These are phyloP conservation scores for Leptinotarsa juncta DNA, from an alignment of 2,888 invertebrate species.

Conservation along the genomic window DNA sequence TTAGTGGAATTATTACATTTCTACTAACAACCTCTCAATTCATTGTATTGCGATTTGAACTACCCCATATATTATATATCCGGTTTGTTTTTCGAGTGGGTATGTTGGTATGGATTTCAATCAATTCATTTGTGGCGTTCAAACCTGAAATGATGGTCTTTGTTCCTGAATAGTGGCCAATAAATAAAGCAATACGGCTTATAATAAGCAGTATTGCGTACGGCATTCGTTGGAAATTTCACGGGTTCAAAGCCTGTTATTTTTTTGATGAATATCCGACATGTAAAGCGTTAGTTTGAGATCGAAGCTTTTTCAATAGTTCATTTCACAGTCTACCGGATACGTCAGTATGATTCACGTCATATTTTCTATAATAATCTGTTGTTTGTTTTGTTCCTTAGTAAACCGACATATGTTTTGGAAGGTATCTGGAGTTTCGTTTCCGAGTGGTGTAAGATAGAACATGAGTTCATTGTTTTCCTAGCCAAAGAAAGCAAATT, in stretches of 20 bases:
- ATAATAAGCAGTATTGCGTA: slow-evolving; percentile 35
- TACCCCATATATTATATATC: slow-evolving; percentile 7
- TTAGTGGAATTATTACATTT: too few species aligned
- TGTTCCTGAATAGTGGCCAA: slow-evolving; percentile 36
- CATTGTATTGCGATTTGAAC: neutral
- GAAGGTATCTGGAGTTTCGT: slow-evolving; percentile 12
- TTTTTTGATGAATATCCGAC: slow-evolving; percentile 53
- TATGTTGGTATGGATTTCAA: slow-evolving; percentile 28
- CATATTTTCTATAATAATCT: slow-evolving; percentile 49
- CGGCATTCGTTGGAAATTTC: slow-evolving; percentile 33
- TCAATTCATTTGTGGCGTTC: slow-evolving; percentile 29
- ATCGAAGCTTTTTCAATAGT: slow-evolving; percentile 50
- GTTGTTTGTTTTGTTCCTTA: slow-evolving; percentile 37
- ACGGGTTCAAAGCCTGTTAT: slow-evolving; percentile 38
- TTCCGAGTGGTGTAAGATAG: slow-evolving; percentile 11
- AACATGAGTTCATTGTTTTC: slow-evolving; percentile 7
- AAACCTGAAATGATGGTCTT: slow-evolving; percentile 30
- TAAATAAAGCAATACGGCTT: slow-evolving; percentile 40
- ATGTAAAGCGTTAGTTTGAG: slow-evolving; percentile 51
- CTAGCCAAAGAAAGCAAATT: neutral
- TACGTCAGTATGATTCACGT: slow-evolving; percentile 54
- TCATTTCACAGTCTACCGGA: slow-evolving; percentile 54
- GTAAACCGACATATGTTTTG: slow-evolving; percentile 11
- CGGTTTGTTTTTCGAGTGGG: slow-evolving; percentile 10
- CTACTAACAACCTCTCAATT: neutral